Conservation (phyloP, 2,113 vertebrate genomes). For the Eretmochelys imbricata region DNA sequence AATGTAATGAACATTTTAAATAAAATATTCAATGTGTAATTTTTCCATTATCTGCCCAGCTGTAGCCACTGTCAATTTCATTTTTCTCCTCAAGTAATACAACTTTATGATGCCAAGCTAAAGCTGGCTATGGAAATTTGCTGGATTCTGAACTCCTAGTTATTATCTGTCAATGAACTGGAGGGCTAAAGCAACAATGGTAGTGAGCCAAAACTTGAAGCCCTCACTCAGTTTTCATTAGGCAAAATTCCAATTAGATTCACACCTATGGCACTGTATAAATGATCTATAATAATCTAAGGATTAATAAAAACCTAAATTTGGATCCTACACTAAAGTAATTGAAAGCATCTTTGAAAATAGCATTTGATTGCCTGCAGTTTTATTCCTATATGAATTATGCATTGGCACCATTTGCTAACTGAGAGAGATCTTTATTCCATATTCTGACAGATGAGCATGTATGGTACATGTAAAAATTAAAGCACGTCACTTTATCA, state of each 20-base stretch:
- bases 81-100: not conserved
- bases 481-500: not conserved
- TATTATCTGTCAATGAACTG: not conserved
- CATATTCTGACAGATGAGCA: not conserved
- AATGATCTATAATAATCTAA: not conserved
- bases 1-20: slow-evolving; percentile 5
- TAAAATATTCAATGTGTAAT: not conserved
- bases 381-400: slow-evolving; percentile 15
- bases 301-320: not conserved
- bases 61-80: not conserved
- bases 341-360: slow-evolving; percentile 4
- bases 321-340: not conserved
- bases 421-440: not conserved
- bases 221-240: slow-evolving; percentile 18
- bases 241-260: not conserved
- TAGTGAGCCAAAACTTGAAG: not conserved
- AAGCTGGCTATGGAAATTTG: not conserved
- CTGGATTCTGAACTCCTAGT: not conserved
- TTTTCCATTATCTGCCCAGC: not conserved
- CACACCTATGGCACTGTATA: not conserved
- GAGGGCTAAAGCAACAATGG: not conserved
- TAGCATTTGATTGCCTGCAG: not conserved
- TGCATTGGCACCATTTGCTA: not conserved
- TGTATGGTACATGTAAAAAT: not conserved
- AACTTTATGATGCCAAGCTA: not conserved